Percentiles rank a stretch among this genome's conserved stretches.
phyloP scores from a whole-genome alignment of 2,113 vertebrate species.

The Sphaerodactylus townsendi region DNA sequence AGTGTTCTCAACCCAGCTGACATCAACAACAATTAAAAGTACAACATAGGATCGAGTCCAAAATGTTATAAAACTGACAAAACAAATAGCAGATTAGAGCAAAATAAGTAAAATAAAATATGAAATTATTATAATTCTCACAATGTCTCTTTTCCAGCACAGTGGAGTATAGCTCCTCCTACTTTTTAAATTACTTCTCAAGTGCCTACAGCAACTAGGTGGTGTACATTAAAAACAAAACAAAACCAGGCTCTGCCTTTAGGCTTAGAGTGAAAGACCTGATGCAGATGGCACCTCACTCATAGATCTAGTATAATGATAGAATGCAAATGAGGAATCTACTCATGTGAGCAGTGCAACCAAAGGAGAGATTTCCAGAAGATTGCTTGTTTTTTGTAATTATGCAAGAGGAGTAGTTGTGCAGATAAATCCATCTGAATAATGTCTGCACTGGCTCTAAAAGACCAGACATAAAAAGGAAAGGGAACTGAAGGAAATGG shows the following conservation, averaged over 20 bases:
- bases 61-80: too few relatives aligned
- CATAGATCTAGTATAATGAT: background rate
- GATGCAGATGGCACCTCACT: background rate
- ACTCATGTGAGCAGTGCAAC: background rate
- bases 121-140: background rate
- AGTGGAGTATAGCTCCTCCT: background rate
- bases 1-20: too few relatives aligned
- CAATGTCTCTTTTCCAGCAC: background rate
- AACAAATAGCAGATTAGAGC: too few relatives aligned
- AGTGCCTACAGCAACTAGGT: conserved; percentile 11
- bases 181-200: conserved; percentile 13
- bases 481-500: too few relatives aligned
- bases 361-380: background rate
- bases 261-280: background rate
- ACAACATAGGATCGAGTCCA: too few relatives aligned
- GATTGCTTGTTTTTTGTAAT: background rate
- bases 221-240: background rate
- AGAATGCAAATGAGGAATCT: background rate
- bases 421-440: background rate
- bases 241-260: background rate
- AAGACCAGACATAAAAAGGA: too few relatives aligned
- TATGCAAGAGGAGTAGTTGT: background rate
- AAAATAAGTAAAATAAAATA: too few relatives aligned
- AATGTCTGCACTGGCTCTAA: background rate
- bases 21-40: too few relatives aligned